Base-by-base conservation (phyloP, 2,888 invertebrate species). In the Rhagonycha fulva region DNA sequence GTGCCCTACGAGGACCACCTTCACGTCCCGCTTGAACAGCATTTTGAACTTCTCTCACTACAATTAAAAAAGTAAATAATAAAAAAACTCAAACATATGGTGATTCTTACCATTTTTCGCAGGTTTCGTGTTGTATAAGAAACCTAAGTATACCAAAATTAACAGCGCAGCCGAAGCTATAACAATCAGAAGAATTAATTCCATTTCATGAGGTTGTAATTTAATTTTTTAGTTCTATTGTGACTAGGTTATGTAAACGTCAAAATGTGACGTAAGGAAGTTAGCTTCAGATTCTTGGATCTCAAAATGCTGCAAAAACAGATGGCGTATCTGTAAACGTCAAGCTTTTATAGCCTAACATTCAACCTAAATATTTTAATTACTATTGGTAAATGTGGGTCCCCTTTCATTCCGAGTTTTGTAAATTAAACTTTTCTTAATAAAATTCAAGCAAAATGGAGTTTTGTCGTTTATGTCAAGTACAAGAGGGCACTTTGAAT, bases 1-100 rank as follows among this genome's bases (percentile, higher is more conserved):
- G 94, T 0, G 93, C 94, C 83, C 94, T 89, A 70, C 94, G 90
- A 19, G 92, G 92, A 0, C 90, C 90, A 9, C 83, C 85, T 67
- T 91, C 91, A 85, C 91, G 91, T 80, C 73, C 70, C 68, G 85
- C 87, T 30, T 88, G 85, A 1, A 66, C 63, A 60, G 85, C 82
- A 69, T 77, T 81, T 78, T 83, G 71, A 63, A 62, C 63, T 67
- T 68, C 74, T 60, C 28, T 26, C 71, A 47, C 75, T 76, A 68
- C 63, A 69, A 76, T 68, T 71, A 71, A 10, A 26, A 70, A 10
- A 68, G 14, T 71, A 70, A 62, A 28, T 19, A 47, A 47, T 12
- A 14, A 9, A 19, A 4, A 61, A 30, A 19, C 1, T 19, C 11
- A 9, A 28, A 60, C 66, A 68, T 72, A 75, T 70, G 72, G 70